Evolutionary conservation across 1,140 invertebrate genomes (phyloP), one percentile per base, ranked within the genome.

Genomic region (Telenomus remus): DNA sequence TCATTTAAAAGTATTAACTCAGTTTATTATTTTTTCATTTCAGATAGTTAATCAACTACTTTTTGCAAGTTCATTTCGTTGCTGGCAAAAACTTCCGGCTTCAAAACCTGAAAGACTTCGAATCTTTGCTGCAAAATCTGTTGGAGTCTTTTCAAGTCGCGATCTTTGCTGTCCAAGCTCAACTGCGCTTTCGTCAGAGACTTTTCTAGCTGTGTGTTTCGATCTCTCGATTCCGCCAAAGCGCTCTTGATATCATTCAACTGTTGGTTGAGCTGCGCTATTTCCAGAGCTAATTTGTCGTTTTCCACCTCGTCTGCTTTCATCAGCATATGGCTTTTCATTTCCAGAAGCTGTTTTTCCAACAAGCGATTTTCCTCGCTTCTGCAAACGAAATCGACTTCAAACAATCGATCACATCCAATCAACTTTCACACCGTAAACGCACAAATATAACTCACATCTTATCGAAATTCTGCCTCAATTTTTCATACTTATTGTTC

Each of bases 161-260:
- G 48, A 14, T 73, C 56, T 56, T 61, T 73, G 4, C n/a, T 61
- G 10, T 73, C 70, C 11, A 16, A 12, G 10, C 34, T 12, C 10
- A 66, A 47, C 16, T 54, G 48, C 19, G 44, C 55, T 16, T 42
- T 54, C 9, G 37, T 55, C 13, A 73, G 46, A 12, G 33, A 43
- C 44, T 55, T 51, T 48, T 73, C 49, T 0, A 73, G 61, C 7
- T 73, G 60, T 19, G 46, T 60, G 35, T 73, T 73, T 55, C 61
- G 53, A 6, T 60, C 46, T 42, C 55, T 55, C 14, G 61, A 46
- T 16, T 73, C 63, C 4, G 12, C 34, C 19, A 73, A 15, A 43
- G 35, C 33, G 8, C 13, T 61, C 13, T 60, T 56, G 13, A 73
- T 34, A 47, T 73, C 63, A 35, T 55, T 54, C 9, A 43, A 51